Evolutionary conservation across 1,140 invertebrate genomes (phyloP), one percentile per base, ranked within the genome.

Genomic region (Apis dorsata): DNA sequence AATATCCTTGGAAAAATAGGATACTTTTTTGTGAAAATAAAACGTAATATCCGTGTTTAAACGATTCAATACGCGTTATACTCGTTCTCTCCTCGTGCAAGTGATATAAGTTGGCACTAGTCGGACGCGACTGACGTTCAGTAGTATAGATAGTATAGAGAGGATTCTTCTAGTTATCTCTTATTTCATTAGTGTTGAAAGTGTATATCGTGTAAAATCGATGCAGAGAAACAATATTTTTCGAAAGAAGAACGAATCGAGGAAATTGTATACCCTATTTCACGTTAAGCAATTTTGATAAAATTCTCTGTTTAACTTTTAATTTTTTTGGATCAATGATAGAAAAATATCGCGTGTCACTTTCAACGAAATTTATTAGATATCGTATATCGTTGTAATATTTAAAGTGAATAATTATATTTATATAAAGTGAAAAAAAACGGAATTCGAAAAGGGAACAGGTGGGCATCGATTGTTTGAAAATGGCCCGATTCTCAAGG

Each of bases 321-420:
- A 69, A n/a, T 3, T 65, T 15, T 2, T 24, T 17, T n/a, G 17
- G 51, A 51, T 73, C 12, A 15, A n/a, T 0, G 44, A 44, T 10
- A 8, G 13, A 44, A 4, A 15, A 19, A 15, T 15, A n/a, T 24
- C 7, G 11, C 12, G 51, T 75, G 3, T 2, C 15, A 11, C 8
- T 24, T n/a, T 12, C 13, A 13, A 19, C 4, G 3, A 17, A 75
- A 24, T 51, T 9, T 62, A 1, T 1, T 2, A 63, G 10, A 24
- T 19, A 17, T 51, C 24, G 5, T 34, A 11, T 51, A 68, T 70
- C 44, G 17, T n/a, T 44, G 9, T 62, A 59, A 28, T 28, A 17
- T 53, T 83, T 70, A 83, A 91, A 88, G 88, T 79, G 85, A 86
- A 89, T 84, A 90, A 90, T 76, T 78, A 85, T 81, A 74, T 84